Evolutionary conservation across 2,113 vertebrate species (phyloP).

Genomic region (sheep (Ovis aries)): DNA sequence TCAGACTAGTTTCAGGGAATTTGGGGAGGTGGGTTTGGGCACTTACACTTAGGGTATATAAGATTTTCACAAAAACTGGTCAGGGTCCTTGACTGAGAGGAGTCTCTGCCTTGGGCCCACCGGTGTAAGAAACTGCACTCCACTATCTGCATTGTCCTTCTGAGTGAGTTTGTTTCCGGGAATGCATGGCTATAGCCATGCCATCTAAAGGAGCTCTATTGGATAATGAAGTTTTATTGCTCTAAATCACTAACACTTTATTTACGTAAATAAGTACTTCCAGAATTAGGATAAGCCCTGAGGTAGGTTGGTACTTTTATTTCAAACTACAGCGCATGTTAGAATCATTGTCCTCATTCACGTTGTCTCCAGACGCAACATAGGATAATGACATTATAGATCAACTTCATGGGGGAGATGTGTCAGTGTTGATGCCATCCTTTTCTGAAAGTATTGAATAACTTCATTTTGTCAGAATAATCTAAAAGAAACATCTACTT

Average conservation of each 20-base stretch:
- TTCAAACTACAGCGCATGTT: background rate
- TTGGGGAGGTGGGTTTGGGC: background rate
- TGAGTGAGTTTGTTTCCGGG: background rate
- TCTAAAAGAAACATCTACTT: background rate
- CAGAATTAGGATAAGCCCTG: background rate
- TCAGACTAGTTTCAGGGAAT: background rate
- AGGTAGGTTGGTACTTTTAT: background rate
- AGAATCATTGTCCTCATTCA: background rate
- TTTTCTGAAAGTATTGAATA: background rate
- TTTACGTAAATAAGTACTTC: background rate
- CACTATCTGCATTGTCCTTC: background rate
- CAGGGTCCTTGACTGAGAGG: background rate
- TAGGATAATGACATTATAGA: background rate
- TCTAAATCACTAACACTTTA: background rate
- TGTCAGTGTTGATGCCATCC: background rate
- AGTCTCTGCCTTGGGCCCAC: background rate
- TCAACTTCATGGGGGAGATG: background rate
- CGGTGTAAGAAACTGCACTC: accelerated
- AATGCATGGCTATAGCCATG: background rate
- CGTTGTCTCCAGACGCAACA: background rate
- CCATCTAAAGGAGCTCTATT: background rate
- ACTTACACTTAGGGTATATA: background rate
- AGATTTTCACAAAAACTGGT: background rate
- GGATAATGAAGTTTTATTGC: background rate
- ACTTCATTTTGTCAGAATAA: background rate